Evolutionary conservation across 2,797 vertebrate genomes (phyloP).

Genomic region (Mycteria americana): DNA sequence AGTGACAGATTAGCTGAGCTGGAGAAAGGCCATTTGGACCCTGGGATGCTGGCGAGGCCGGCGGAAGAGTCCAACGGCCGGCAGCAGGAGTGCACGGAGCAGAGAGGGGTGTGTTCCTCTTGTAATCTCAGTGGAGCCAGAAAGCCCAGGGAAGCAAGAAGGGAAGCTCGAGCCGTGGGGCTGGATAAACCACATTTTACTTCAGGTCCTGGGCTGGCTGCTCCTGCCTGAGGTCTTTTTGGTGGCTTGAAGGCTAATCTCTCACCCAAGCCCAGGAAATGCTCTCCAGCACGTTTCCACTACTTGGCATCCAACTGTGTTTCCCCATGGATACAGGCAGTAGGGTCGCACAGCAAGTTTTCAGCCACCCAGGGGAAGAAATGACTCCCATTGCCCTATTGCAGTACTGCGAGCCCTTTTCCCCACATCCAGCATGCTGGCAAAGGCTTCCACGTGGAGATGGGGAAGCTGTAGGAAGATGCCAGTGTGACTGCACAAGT

Average conservation of each 20-base stretch:
- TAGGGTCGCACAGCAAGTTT: neutral
- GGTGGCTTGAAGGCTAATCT: neutral
- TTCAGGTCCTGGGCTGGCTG: neutral
- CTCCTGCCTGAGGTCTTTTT: neutral
- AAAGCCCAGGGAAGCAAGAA: neutral
- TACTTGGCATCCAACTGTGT: neutral
- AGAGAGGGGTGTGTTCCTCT: neutral
- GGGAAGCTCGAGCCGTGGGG: neutral
- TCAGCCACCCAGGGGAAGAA: neutral
- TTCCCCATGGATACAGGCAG: neutral
- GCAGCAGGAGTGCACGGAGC: neutral
- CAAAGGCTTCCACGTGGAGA: neutral
- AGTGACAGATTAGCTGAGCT: conserved; percentile 33
- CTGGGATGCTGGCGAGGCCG: neutral
- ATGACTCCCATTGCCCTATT: rapidly evolving
- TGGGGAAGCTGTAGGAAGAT: neutral
- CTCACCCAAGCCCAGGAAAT: neutral
- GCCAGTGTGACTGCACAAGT: neutral
- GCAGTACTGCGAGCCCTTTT: neutral
- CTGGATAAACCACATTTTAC: neutral
- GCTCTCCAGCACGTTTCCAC: neutral
- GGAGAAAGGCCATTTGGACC: conserved; percentile 52
- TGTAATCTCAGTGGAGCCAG: neutral
- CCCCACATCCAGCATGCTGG: neutral
- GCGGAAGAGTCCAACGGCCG: neutral